Evolutionary conservation across 2,113 vertebrate genomes (phyloP).

Genomic region (Protomyctophum bolini): DNA sequence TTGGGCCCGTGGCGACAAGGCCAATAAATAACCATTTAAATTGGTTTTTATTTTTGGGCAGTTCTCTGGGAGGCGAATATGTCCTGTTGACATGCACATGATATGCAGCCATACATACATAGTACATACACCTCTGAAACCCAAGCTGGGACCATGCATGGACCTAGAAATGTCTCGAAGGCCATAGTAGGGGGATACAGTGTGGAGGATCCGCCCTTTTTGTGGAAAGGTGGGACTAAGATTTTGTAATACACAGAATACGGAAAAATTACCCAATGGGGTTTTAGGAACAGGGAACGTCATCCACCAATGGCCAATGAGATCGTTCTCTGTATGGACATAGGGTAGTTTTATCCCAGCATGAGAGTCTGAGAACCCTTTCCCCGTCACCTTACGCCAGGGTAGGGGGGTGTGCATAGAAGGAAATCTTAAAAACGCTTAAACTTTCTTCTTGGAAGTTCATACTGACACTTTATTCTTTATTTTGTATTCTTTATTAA

Average conservation of each 20-base stretch:
- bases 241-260: background rate
- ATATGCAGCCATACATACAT: no score
- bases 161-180: no score
- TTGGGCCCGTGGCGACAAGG: no score
- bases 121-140: no score
- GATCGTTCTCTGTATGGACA: constrained; percentile 25
- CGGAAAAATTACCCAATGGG: constrained; percentile 43
- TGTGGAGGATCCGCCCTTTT: constrained; percentile 24
- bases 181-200: no score
- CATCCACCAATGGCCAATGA: constrained; percentile 54
- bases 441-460: constrained; percentile 67
- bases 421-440: constrained; percentile 64
- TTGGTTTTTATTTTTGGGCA: no score
- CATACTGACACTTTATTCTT: constrained; percentile 56
- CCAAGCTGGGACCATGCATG: no score
- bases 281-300: background rate
- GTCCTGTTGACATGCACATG: no score
- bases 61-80: no score
- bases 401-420: constrained; percentile 83
- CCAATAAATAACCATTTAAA: no score
- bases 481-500: constrained; percentile 38
- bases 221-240: constrained; percentile 7
- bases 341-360: constrained; percentile 47
- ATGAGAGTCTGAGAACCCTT: constrained; percentile 44
- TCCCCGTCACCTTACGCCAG: constrained; percentile 72